Evolutionary conservation across 2,888 invertebrate genomes (phyloP), one percentile per base, ranked within the genome.

Genomic region (Scrobipalpa costella): DNA sequence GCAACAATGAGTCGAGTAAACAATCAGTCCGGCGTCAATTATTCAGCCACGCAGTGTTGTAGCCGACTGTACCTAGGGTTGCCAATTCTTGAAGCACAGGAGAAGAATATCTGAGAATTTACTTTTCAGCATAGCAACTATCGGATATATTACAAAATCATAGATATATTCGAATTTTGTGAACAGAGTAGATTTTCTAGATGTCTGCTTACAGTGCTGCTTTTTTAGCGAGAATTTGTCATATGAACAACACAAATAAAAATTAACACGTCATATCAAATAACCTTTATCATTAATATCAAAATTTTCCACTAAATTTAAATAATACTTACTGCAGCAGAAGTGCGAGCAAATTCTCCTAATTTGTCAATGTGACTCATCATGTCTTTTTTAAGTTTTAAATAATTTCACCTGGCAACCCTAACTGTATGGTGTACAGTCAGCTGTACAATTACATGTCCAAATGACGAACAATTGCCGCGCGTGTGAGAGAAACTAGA

Each of bases 401-500:
- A n/a, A n/a, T 3, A 40, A 40, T 15, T 44, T 15, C n/a, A 5
- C 13, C 40, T 3, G 40, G 13, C 13, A 13, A 3, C 13, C 5
- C 44, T n/a, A 44, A 9, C 15, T 44, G 44, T 5, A 15, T n/a
- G 7, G 44, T 44, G 44, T 44, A 44, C 44, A 44, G 44, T 44
- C 44, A n/a, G 7, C 44, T 15, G n/a, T 7, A 44, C 44, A 44
- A 44, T 44, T 44, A 44, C 44, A 44, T 15, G 44, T 44, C 44
- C n/a, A 44, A 44, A 44, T 44, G 44, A 44, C 44, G n/a, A 44
- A 44, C 44, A 44, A 44, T 44, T 44, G 44, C n/a, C 15, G n/a
- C 44, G 44, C n/a, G 44, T 2, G 15, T 15, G 44, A n/a, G 44
- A 2, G 44, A 15, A 15, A 15, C n/a, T n/a, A 44, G 44, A 15